Base-by-base conservation (phyloP, 2,888 invertebrate genomes). In the Antheraea yamamai region DNA sequence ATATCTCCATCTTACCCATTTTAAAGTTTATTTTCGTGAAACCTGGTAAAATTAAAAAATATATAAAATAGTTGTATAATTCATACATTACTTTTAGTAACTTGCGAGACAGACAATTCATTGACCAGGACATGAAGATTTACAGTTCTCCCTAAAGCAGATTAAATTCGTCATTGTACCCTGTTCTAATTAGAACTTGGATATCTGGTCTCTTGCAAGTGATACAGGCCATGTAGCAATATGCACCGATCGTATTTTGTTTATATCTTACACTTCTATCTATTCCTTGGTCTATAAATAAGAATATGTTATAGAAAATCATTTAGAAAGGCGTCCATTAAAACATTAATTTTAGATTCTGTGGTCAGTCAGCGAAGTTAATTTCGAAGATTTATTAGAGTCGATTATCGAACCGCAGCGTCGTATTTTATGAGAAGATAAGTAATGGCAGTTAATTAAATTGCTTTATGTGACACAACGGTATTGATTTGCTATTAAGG, bases 361-460 rank as follows among this genome's bases (percentile, higher is more conserved):
- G 30, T 16, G 64, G 14, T 64, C 23, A 64, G 64, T 66, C 16
- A 66, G 16, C 14, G 14, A 30, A 66, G 30, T 66, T 66, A 66
- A 66, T 66, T 66, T 30, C 64, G 64, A 30, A 66, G 30, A 30
- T 66, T 16, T 66, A 66, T 66, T 26, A 66, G 26, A 16, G 12
- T 66, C 16, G 64, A 26, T 66, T 66, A 66, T 30, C 4, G 26
- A 66, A 66, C 61, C 61, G 30, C 16, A 66, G 30, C 30, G 12
- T 66, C 64, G 16, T 66, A 66, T 66, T 66, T 66, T 30, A 66
- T 66, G 64, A 16, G 16, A 16, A 66, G 64, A 66, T 26, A 64
- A 64, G 23, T 64, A 30, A 30, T 66, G 64, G 16, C 64, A 66
- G 14, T 66, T 66, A 16, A 66, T 66, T 12, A 26, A 66, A 66